Percentiles rank a stretch among this genome's conserved stretches.
Evolutionary conservation across 2,888 invertebrate species (phyloP).

Genomic region (Caenorhabditis sp.): DNA sequence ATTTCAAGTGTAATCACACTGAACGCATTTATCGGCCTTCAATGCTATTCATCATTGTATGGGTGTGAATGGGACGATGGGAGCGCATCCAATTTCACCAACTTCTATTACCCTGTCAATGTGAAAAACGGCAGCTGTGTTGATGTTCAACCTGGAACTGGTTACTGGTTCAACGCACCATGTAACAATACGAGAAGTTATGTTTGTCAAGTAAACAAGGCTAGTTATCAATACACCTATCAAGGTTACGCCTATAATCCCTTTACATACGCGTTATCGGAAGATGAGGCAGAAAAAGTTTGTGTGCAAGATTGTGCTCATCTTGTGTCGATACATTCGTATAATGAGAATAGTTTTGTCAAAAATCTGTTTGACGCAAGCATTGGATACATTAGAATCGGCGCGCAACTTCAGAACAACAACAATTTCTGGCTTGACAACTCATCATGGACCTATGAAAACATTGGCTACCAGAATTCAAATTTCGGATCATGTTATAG

Average conservation of each 20-base stretch:
- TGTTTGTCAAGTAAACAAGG: slow-evolving; percentile 17
- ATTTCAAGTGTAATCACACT: neutral
- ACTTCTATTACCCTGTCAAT: slow-evolving; percentile 18
- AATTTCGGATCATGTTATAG: slow-evolving; percentile 26
- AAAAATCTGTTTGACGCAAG: slow-evolving; percentile 15
- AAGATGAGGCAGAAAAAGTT: slow-evolving; percentile 21
- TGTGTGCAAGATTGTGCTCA: slow-evolving; percentile 32
- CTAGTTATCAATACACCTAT: slow-evolving; percentile 16
- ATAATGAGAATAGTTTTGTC: slow-evolving; percentile 22
- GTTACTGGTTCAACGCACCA: slow-evolving; percentile 31
- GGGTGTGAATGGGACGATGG: slow-evolving; percentile 37
- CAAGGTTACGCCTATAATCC: slow-evolving; percentile 28
- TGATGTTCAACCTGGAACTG: slow-evolving; percentile 8
- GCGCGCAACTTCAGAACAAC: slow-evolving; percentile 3
- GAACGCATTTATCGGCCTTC: slow-evolving; percentile 21
- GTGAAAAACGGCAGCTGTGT: slow-evolving; percentile 28
- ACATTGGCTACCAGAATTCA: slow-evolving; percentile 21
- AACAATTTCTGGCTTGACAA: slow-evolving; percentile 23
- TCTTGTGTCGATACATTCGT: slow-evolving; percentile 35
- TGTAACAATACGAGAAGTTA: slow-evolving; percentile 22
- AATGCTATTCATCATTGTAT: slow-evolving; percentile 19
- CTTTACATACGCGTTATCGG: slow-evolving; percentile 5
- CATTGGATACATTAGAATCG: slow-evolving; percentile 25
- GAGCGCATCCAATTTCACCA: slow-evolving; percentile 21
- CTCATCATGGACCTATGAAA: slow-evolving; percentile 16